A percentile compares a stretch with the other conserved stretches of the same genome.
phyloP scores from a whole-genome alignment of 1,140 invertebrate genomes.

The Diabrotica undecimpunctata region DNA sequence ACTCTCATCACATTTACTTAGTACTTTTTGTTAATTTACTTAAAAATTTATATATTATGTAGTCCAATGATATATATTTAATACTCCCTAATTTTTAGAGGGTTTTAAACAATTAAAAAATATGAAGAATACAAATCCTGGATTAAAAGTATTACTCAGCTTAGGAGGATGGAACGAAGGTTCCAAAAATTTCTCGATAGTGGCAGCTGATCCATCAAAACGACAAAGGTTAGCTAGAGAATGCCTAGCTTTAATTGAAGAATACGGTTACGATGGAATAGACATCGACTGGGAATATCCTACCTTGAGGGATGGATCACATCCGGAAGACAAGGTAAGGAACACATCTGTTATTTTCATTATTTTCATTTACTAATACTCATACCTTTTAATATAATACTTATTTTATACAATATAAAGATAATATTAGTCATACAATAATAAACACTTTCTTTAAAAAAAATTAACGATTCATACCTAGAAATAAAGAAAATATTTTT shows the following conservation, averaged over 20 bases:
- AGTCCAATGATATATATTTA: too few relatives aligned
- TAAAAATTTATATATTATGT: too few relatives aligned
- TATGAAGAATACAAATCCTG: constrained; percentile 58
- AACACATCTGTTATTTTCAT: too few relatives aligned
- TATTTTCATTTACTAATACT: too few relatives aligned
- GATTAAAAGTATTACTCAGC: constrained; percentile 63
- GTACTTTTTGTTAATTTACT: too few relatives aligned
- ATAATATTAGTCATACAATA: too few relatives aligned
- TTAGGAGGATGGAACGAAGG: constrained; percentile 75
- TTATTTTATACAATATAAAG: too few relatives aligned
- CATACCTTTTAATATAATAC: too few relatives aligned
- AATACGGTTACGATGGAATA: constrained; percentile 75
- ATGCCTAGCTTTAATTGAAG: constrained; percentile 58
- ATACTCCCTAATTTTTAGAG: constrained; percentile 21
- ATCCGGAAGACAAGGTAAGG: neutral
- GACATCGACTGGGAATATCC: constrained; percentile 87
- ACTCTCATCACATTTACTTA: too few relatives aligned
- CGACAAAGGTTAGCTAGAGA: constrained; percentile 40
- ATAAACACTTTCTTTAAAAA: too few relatives aligned
- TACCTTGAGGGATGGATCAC: constrained; percentile 41
- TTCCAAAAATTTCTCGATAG: constrained; percentile 58
- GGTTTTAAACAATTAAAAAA: constrained; percentile 51
- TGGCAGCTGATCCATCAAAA: constrained; percentile 29
- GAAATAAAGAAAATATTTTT: too few relatives aligned
- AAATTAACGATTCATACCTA: too few relatives aligned